Evolutionary conservation across 2,888 invertebrate species (phyloP).

Genomic region (Strigamia crassipes): DNA sequence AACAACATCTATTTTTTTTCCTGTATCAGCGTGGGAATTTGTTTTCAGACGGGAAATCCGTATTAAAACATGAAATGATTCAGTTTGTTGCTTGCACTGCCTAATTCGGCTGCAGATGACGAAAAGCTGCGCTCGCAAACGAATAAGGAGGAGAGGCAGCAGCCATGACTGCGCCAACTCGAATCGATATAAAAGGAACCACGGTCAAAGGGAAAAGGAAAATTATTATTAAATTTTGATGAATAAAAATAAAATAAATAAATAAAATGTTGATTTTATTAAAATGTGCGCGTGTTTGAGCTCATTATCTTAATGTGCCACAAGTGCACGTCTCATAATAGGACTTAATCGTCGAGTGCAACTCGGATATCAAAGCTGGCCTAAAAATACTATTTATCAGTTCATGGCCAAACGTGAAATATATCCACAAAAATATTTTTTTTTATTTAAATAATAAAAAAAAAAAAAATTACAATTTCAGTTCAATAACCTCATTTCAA

Average conservation of each 20-base stretch:
- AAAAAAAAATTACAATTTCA: not conserved
- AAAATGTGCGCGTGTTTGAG: not conserved
- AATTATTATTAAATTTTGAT: not conserved
- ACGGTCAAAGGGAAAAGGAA: constrained; percentile 3
- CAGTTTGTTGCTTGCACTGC: constrained; percentile 31
- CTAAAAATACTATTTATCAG: not conserved
- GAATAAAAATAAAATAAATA: not conserved
- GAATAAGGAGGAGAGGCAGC: not conserved
- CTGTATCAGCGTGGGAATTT: constrained; percentile 17
- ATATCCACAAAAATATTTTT: not conserved
- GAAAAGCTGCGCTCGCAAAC: not conserved
- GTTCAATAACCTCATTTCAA: not conserved
- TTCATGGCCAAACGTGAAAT: constrained; percentile 22
- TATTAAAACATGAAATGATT: constrained; percentile 3
- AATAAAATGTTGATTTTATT: not conserved
- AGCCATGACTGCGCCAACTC: constrained; percentile 31
- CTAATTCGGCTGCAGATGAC: not conserved
- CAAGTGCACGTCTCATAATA: constrained; percentile 1
- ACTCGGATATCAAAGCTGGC: not conserved
- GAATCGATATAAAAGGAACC: constrained; percentile 28
- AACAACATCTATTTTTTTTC: not conserved
- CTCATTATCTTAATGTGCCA: not conserved
- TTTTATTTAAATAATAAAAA: not conserved
- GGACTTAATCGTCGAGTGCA: not conserved
- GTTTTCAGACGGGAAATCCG: constrained; percentile 40